Percentiles rank a stretch among this genome's conserved stretches.
Conservation (phyloP, 2,113 vertebrate species). For the Gulo gulo region DNA sequence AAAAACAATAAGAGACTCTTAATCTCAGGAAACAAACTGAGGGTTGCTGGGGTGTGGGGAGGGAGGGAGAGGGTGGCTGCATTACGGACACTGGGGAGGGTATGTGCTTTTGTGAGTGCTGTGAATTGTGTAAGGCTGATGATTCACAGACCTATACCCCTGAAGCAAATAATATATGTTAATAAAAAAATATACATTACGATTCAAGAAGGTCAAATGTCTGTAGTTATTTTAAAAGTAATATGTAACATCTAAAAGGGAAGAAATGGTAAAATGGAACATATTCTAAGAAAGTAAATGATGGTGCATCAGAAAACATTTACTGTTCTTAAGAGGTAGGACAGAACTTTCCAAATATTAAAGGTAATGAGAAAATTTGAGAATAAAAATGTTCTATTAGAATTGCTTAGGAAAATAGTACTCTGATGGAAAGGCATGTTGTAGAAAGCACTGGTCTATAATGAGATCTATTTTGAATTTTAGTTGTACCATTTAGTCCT, state of each 20-base stretch:
- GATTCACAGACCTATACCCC: too few relatives aligned
- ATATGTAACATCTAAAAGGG: not conserved
- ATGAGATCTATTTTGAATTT: not conserved
- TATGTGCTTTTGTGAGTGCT: too few relatives aligned
- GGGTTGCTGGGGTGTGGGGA: too few relatives aligned
- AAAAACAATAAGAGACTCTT: too few relatives aligned
- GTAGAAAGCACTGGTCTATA: not conserved
- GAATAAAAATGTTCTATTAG: slow-evolving; percentile 55
- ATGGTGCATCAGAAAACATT: not conserved
- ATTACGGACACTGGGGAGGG: too few relatives aligned
- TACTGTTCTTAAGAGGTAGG: not conserved
- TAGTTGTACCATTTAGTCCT: not conserved
- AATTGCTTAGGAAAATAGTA: slow-evolving; percentile 68
- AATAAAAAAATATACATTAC: too few relatives aligned
- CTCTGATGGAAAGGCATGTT: not conserved
- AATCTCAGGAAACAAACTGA: too few relatives aligned
- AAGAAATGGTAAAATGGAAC: slow-evolving; percentile 44
- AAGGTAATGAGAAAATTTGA: slow-evolving; percentile 52
- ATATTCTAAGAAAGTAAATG: slow-evolving; percentile 15
- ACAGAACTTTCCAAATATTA: slow-evolving; percentile 42
- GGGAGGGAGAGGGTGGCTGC: too few relatives aligned
- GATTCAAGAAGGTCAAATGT: not conserved
- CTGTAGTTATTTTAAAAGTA: slow-evolving; percentile 33
- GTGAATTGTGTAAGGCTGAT: too few relatives aligned
- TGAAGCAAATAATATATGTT: too few relatives aligned